Base-by-base conservation (phyloP, 2,797 vertebrate species). In the Danionella dracula region DNA sequence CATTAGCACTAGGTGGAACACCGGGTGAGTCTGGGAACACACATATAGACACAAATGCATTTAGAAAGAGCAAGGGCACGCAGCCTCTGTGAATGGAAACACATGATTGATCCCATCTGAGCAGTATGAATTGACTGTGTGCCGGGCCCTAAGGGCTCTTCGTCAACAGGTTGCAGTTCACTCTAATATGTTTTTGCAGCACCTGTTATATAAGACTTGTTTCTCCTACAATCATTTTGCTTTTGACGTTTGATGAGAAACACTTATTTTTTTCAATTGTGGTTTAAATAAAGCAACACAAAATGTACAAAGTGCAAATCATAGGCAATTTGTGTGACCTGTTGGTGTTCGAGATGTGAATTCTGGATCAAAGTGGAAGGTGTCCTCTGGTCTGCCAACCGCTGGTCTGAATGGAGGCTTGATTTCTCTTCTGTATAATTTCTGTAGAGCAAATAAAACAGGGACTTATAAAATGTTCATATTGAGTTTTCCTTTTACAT, bases 291-390 rank as follows among this genome's bases (percentile, higher is more conserved):
- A 38, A 49, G 48, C 11, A 2, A 8, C 4, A 20, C 11, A 37
- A 32, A 9, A 54, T n/a, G 17, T 9, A 10, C 12, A 41, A 4
- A 8, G 8, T 42, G 38, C 19, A 51, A 53, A 41, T 53, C 48
- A 27, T 9, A 38, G 21, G 29, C 16, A 48, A 56, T 35, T 54
- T 12, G 8, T 20, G 1, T 16, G n/a, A 76, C 66, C 73, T 72
- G 73, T 76, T 40, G 96, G 96, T 2, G 96, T 98, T 70, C 93
- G 89, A 13, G 93, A 92, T 0, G 96, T 99, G 83, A 98, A 99
- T 76, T 99, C 96, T 0, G 95, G 95, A 73, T 99, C 96, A 69
- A 99, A 99, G 83, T 99, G 94, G 79, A 99, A 99, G 31, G 96
- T 98, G 81, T 99, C 96, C 74, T 99, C 96, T 9, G 96, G 96